Evolutionary conservation across 2,113 vertebrate species (phyloP).

Genomic region (Chrysochloris asiatica): DNA sequence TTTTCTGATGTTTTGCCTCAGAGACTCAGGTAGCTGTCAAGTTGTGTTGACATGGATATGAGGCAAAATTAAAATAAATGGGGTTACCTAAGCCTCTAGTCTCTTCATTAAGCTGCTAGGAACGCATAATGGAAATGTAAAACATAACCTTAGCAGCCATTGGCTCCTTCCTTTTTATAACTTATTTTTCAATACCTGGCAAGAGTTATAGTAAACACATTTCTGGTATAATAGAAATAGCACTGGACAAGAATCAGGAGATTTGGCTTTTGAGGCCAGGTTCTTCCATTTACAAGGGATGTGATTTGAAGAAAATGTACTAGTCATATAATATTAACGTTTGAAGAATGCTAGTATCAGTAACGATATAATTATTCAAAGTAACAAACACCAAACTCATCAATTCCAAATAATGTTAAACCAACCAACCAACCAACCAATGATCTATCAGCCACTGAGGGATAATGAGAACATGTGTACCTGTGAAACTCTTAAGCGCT

Average conservation of each 20-base stretch:
- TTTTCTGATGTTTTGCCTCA: background rate
- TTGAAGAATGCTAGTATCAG: background rate
- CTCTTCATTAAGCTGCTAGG: background rate
- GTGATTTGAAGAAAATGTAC: too few relatives aligned
- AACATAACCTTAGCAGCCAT: background rate
- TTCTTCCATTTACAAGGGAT: background rate
- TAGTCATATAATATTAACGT: too few relatives aligned
- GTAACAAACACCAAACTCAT: background rate
- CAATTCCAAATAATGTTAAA: background rate
- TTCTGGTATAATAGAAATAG: background rate
- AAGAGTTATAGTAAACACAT: background rate
- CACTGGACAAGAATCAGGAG: too few relatives aligned
- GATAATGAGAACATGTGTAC: background rate
- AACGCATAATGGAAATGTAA: background rate
- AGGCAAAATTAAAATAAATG: background rate
- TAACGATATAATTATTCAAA: background rate
- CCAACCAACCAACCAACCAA: background rate
- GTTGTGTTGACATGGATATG: accelerated
- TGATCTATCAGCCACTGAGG: background rate
- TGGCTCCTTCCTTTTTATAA: background rate
- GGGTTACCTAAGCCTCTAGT: background rate
- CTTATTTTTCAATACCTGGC: background rate
- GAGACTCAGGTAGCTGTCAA: background rate
- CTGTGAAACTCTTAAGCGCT: too few relatives aligned
- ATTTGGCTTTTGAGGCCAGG: background rate